phyloP scores from a whole-genome alignment of 1,140 invertebrate species.

The Portunus trituberculatus region DNA sequence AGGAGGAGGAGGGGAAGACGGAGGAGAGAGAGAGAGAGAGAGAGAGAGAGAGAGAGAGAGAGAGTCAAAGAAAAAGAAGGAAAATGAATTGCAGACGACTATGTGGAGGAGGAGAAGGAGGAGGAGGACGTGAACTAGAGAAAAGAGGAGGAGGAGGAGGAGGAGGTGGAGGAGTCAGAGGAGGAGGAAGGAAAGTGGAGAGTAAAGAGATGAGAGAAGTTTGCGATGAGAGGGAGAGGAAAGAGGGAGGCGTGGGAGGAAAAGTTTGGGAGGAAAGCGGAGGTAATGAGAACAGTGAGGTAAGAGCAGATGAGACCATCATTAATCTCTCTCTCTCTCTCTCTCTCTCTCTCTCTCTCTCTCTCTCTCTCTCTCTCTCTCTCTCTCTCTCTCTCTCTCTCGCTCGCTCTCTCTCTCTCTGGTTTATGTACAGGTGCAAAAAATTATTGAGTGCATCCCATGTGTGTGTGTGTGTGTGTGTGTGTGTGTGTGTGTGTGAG shows the following conservation, averaged over 20 bases:
- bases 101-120: background rate
- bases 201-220: background rate
- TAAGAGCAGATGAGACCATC: background rate
- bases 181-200: background rate
- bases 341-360: conserved; percentile 40
- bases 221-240: background rate
- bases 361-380: conserved; percentile 47
- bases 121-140: background rate
- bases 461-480: no score
- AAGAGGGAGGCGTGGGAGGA: conserved; percentile 13
- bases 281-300: no score
- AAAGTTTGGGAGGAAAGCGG: no score
- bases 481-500: no score
- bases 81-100: background rate
- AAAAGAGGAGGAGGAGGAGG: background rate
- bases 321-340: conserved; percentile 37
- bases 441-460: no score
- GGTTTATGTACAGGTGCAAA: no score
- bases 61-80: background rate
- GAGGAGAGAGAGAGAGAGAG: background rate
- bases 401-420: background rate
- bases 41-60: no score
- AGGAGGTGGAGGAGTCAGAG: background rate
- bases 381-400: background rate
- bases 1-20: background rate